phyloP scores from a whole-genome alignment of 64 coral and sea anemone genomes.

The Stichodactyla mertensii region DNA sequence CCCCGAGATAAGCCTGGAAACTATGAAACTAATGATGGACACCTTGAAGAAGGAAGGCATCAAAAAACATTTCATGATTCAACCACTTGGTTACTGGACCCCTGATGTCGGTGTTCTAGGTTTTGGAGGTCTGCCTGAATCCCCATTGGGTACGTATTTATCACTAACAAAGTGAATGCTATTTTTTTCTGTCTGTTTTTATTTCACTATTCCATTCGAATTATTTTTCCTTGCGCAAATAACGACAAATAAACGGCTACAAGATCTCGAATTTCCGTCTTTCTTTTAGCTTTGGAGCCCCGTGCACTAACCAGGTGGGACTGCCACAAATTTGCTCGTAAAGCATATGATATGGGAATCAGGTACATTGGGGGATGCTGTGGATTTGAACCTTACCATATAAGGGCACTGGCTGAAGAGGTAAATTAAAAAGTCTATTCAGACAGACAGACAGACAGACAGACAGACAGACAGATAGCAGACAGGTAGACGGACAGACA shows the following conservation, averaged over 20 bases:
- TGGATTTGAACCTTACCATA: slow-evolving; percentile 67
- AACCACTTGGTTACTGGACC: slow-evolving; percentile 66
- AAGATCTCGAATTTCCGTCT: too few relatives aligned
- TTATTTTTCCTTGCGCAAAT: too few relatives aligned
- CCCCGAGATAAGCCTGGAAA: slow-evolving; percentile 48
- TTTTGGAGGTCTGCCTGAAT: slow-evolving; percentile 43
- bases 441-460: too few relatives aligned
- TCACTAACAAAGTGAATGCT: too few relatives aligned
- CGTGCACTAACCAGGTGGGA: slow-evolving; percentile 73
- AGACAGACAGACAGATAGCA: too few relatives aligned
- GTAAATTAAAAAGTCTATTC: not conserved
- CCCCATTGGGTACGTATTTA: slow-evolving; percentile 50
- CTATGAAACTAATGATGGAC: slow-evolving; percentile 67
- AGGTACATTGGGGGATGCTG: slow-evolving; percentile 67
- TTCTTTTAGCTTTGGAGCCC: slow-evolving; percentile 53
- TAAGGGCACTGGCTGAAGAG: slow-evolving; percentile 57
- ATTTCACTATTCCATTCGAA: too few relatives aligned
- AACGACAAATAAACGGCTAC: too few relatives aligned
- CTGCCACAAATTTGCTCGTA: slow-evolving; percentile 66
- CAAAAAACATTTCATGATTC: slow-evolving; percentile 40
- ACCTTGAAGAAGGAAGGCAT: slow-evolving; percentile 65
- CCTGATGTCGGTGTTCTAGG: slow-evolving; percentile 44
- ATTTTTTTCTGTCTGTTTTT: too few relatives aligned
- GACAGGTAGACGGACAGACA: too few relatives aligned
- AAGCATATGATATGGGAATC: slow-evolving; percentile 58